These are phyloP conservation scores for Pararge aegeria DNA, from an alignment of 1,140 invertebrate genomes.

Conservation along the genomic window DNA sequence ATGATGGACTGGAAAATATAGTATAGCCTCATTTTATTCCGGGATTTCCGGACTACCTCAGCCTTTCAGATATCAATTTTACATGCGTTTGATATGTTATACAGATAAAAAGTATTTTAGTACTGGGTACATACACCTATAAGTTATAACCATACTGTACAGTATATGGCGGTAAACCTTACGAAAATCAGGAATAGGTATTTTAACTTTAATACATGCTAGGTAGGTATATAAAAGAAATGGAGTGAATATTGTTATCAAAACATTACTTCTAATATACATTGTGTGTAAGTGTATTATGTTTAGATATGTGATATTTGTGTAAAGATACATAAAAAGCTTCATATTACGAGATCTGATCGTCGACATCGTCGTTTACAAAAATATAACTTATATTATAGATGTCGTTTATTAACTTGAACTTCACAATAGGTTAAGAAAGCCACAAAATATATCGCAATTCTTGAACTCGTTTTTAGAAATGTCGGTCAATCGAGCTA, in stretches of 20 bases:
- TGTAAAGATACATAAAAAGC: conserved; percentile 69
- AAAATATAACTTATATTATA: conserved; percentile 69
- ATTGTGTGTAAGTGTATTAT: conserved; percentile 64
- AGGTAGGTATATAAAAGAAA: conserved; percentile 64
- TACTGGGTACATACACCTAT: conserved; percentile 69
- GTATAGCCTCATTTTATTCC: conserved; percentile 47
- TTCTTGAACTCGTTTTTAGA: conserved; percentile 21
- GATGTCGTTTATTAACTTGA: conserved; percentile 45
- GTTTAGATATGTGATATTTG: conserved; percentile 76
- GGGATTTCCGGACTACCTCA: conserved; percentile 52
- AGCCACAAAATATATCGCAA: conserved; percentile 51
- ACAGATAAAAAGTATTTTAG: conserved; percentile 65
- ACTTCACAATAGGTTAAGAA: conserved; percentile 22
- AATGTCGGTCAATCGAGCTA: conserved; percentile 13
- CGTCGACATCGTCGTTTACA: conserved; percentile 56
- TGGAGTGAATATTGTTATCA: conserved; percentile 74
- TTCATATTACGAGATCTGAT: conserved; percentile 52
- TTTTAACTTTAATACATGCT: conserved; percentile 62
- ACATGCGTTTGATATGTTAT: conserved; percentile 74
- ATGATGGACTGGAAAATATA: conserved; percentile 29
- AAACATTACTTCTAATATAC: conserved; percentile 72
- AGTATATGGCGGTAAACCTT: conserved; percentile 68
- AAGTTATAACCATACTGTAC: conserved; percentile 63
- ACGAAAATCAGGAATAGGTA: conserved; percentile 49
- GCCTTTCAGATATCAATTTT: conserved; percentile 57